Evolutionary conservation across 1,140 invertebrate species (phyloP).

Genomic region (Drosophila sechellia): DNA sequence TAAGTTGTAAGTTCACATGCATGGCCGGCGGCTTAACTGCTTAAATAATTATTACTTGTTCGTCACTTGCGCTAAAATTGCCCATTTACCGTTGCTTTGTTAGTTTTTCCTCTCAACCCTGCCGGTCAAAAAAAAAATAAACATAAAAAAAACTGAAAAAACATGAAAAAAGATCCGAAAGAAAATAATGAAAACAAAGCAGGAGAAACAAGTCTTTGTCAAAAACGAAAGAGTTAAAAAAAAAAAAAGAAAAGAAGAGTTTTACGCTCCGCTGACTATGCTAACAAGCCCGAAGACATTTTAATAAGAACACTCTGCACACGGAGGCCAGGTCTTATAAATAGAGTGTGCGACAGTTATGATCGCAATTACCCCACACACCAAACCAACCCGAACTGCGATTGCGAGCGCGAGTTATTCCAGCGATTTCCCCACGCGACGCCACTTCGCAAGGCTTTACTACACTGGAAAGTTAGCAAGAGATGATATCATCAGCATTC

Average conservation of each 20-base stretch:
- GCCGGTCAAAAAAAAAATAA: constrained; percentile 26
- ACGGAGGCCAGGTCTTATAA: constrained; percentile 3
- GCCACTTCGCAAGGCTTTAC: not conserved
- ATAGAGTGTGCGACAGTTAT: constrained; percentile 52
- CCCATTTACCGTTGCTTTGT: constrained; percentile 62
- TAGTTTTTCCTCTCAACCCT: constrained; percentile 54
- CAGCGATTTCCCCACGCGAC: constrained; percentile 27
- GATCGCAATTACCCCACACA: constrained; percentile 50
- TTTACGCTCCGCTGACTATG: constrained; percentile 49
- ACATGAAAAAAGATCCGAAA: constrained; percentile 6
- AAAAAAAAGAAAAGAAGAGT: constrained; percentile 27
- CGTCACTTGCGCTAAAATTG: constrained; percentile 64
- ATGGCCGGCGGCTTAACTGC: constrained; percentile 52
- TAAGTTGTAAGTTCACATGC: constrained; percentile 37
- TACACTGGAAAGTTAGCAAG: constrained; percentile 13
- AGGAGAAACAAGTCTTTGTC: constrained; percentile 49
- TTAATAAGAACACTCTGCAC: constrained; percentile 57
- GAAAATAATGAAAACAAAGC: constrained; percentile 52
- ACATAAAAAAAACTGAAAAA: constrained; percentile 31
- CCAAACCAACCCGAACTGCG: constrained; percentile 36
- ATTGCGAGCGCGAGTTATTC: constrained; percentile 19
- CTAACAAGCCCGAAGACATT: constrained; percentile 60
- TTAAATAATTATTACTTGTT: constrained; percentile 69
- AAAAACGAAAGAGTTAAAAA: constrained; percentile 25
- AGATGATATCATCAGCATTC: not conserved